These are phyloP conservation scores for Prietella phreatophila DNA, from an alignment of 2,113 vertebrate species.

Conservation along the genomic window DNA sequence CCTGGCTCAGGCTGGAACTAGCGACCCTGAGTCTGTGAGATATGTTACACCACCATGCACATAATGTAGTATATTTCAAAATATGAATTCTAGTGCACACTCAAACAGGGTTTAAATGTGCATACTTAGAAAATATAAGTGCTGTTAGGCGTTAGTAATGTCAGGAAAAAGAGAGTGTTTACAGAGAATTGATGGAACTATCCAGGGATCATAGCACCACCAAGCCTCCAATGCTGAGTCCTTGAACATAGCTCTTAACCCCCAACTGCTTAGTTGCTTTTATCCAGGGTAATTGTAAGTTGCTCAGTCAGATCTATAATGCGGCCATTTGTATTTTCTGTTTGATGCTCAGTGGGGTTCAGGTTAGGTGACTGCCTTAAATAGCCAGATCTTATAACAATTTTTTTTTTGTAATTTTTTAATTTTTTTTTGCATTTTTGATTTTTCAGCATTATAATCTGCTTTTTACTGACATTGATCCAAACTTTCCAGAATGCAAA, in stretches of 20 bases:
- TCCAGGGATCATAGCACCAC: constrained; percentile 13
- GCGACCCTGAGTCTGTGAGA: neutral
- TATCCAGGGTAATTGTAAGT: constrained; percentile 3
- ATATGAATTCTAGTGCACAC: neutral
- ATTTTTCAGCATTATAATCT: neutral
- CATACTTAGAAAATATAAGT: neutral
- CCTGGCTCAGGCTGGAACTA: neutral
- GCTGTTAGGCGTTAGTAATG: neutral
- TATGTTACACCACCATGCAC: neutral
- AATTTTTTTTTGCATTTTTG: neutral
- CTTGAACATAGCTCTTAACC: constrained; percentile 18
- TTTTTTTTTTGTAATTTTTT: neutral
- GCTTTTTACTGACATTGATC: neutral
- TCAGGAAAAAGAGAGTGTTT: neutral
- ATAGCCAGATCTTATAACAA: neutral
- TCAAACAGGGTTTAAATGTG: neutral
- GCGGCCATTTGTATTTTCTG: neutral
- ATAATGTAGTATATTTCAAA: neutral
- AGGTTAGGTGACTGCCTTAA: neutral
- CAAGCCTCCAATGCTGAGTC: neutral
- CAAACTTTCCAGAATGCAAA: neutral
- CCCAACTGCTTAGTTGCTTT: constrained; percentile 5
- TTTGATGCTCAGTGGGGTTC: neutral
- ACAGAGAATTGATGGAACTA: neutral
- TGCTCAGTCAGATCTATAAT: neutral